Conservation (phyloP, 2,797 vertebrate species). For the Protonibea diacanthus region DNA sequence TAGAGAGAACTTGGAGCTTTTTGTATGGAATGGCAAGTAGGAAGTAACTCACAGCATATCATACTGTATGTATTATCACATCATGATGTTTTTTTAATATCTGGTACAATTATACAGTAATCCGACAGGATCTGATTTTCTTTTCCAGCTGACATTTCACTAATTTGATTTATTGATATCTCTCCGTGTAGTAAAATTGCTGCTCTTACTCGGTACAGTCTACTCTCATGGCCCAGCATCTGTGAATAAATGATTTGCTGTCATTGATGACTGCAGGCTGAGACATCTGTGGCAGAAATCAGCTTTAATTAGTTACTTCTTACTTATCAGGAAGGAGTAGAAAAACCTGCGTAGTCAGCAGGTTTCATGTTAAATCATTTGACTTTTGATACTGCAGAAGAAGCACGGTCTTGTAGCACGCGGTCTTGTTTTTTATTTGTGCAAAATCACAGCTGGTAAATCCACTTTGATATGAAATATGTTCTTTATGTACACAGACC, state of each 20-base stretch:
- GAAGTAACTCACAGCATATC: background rate
- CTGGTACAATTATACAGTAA: background rate
- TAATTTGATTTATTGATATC: background rate
- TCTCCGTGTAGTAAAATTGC: background rate
- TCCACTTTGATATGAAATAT: background rate
- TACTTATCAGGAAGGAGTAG: background rate
- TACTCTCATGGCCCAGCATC: background rate
- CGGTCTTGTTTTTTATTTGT: background rate
- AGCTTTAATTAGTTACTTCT: background rate
- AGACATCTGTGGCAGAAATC: background rate
- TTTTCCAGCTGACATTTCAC: slow-evolving; percentile 21
- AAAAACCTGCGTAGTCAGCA: background rate
- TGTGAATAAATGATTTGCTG: slow-evolving; percentile 5
- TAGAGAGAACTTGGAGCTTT: background rate
- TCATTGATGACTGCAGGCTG: background rate
- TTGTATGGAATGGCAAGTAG: background rate
- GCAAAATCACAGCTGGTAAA: background rate
- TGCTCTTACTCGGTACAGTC: background rate
- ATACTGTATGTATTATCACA: background rate
- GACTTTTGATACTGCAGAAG: background rate
- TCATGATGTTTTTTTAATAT: slow-evolving; percentile 2
- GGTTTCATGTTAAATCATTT: background rate
- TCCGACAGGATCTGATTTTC: background rate
- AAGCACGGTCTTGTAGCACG: background rate
- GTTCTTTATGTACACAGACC: background rate